phyloP scores from a whole-genome alignment of 2,888 invertebrate genomes.

The Rhagonycha fulva region DNA sequence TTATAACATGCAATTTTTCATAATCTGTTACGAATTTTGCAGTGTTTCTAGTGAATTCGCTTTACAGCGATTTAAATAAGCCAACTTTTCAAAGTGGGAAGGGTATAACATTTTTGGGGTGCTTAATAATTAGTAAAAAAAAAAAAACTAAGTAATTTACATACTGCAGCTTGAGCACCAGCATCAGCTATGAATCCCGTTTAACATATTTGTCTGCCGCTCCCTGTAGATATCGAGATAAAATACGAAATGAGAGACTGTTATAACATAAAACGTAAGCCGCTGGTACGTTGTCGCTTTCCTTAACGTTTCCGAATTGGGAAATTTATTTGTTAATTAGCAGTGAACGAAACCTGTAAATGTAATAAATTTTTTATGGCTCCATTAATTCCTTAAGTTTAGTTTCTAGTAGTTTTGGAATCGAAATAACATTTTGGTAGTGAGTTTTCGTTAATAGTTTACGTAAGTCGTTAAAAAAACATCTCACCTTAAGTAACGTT shows the following conservation, averaged over 20 bases:
- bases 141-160: too few relatives aligned
- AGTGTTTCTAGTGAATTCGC: too few relatives aligned
- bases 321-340: background rate
- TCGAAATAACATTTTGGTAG: background rate
- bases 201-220: background rate
- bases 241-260: background rate
- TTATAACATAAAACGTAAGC: background rate
- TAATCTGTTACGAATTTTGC: too few relatives aligned
- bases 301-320: background rate
- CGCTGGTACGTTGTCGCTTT: background rate
- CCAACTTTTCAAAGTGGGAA: too few relatives aligned
- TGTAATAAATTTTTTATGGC: background rate
- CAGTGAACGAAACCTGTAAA: background rate
- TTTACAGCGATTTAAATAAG: too few relatives aligned
- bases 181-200: too few relatives aligned
- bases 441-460: background rate
- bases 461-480: background rate
- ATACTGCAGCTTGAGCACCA: too few relatives aligned
- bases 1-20: too few relatives aligned
- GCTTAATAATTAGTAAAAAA: too few relatives aligned
- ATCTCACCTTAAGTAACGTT: background rate
- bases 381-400: background rate
- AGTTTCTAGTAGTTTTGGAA: background rate
- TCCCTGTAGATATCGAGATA: background rate
- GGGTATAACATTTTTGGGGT: too few relatives aligned